Base-by-base conservation (phyloP, 2,113 vertebrate species). In the Spilogale gracilis region DNA sequence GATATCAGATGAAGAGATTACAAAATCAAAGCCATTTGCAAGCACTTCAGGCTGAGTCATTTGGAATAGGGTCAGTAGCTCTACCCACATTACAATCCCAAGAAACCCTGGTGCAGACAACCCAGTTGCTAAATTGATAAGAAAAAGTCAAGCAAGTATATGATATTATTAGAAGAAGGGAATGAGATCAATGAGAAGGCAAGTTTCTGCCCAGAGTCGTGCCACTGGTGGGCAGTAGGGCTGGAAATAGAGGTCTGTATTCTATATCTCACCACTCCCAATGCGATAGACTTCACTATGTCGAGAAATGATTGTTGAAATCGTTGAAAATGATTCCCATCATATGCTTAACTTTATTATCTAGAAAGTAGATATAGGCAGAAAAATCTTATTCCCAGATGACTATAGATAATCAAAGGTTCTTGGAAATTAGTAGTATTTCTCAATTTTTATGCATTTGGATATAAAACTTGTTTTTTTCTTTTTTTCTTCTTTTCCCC, bases 401-500 rank as follows among this genome's bases (percentile, higher is more conserved):
- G 45, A 90, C 61, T 88, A 78, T 82, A 30, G 23, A 27, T 65
- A 60, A 89, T 69, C 73, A 12, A 71, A 54, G 9, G 85, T 82
- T 94, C 27, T 2, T 74, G 6, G 6, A 80, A 90, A 69, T 48
- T 17, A 4, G 6, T 45, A 67, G 82, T 67, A 23, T 30, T 48
- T 96, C 43, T 76, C 50, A 96, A 45, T 93, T 52, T 52, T 85
- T 45, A 61, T 73, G 30, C 8, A 76, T 21, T 81, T 32, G n/a
- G 0, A 61, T 93, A 92, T 85, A 95, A 71, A 23, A 11, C 8
- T 32, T 61, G 17, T 4, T 38, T 67, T 56, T 21, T 32, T 13
- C 1, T 63, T 58, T 48, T 60, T 23, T n/a, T 6, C 30, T 67
- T 11, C 38, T 2, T 43, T 21, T 23, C 38, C 20, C 21, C 12